Base-by-base conservation (phyloP, 2,113 vertebrate species). In the Phocoena phocoena region DNA sequence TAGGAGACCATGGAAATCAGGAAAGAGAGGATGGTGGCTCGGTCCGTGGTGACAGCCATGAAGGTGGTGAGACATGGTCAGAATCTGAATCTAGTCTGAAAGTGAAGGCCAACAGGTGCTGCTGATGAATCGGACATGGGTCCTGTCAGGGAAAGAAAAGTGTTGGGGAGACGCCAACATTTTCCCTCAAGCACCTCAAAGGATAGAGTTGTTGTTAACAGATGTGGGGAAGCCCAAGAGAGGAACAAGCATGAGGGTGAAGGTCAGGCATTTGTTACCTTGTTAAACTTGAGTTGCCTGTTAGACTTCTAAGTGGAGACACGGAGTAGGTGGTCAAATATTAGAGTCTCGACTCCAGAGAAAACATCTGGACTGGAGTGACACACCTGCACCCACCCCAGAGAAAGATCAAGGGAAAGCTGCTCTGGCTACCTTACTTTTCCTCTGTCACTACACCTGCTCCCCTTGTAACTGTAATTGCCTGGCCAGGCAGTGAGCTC, bases 11-110 rank as follows among this genome's bases (percentile, higher is more conserved):
- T 0, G 2, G 44, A 83, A 53, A 86, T 53, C 10, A 55, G 62
- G 17, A 68, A 47, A 55, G 6, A 36, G 63, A 65, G 12, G 26
- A 68, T 1, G 10, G 10, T 26, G 31, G 9, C 23, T 36, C 25
- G 18, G 2, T 38, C 26, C 15, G 18, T 7, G 1, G 73, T 4
- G 53, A 67, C 20, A 62, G n/a, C 38, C 8, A 0, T 2, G 33
- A 70, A 33, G 23, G 4, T 5, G 8, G 20, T 33, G 5, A 89
- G 53, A 55, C 11, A 4, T 4, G 31, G 18, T 33, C 25, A 38
- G 36, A 26, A 17, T 86, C 36, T 3, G 21, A 28, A 5, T 26
- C 87, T 73, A 1, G 38, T n/a, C 14, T 26, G 41, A 92, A 97
- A 60, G 44, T 26, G 8, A 83, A 50, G 38, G 47, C 33, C 53